Evolutionary conservation across 2,888 invertebrate species (phyloP), one percentile per base, ranked within the genome.

Genomic region (Desoria tigrina): DNA sequence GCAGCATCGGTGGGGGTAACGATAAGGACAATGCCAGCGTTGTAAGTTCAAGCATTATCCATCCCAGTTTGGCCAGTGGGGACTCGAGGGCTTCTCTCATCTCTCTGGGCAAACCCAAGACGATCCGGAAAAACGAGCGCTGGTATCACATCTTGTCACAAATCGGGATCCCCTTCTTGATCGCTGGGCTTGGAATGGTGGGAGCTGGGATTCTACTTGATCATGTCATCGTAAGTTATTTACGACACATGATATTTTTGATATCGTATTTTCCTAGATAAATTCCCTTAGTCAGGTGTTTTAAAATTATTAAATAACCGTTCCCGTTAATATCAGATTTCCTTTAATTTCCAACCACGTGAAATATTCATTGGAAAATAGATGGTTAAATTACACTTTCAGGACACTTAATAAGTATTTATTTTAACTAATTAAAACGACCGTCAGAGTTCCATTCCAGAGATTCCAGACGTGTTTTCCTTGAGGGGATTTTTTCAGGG

Each of bases 101-200:
- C 28, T 69, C 69, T 39, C 50, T 66, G 57, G 63, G 60, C 2
- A 65, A 63, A 2, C 16, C 21, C 1, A 54, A 24, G 18, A 27
- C n/a, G 14, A 28, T 28, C n/a, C 28, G 32, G 7, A 60, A 49
- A 28, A 28, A 64, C 18, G 72, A 72, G 55, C 37, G 64, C 24
- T 72, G 72, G 72, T 54, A 57, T 16, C 54, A 58, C 16, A 69
- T 72, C 28, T 37, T 72, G 26, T 42, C 60, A 1, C 69, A 72
- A 26, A 66, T 72, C 28, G 68, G 64, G 21, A 27, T 69, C 18
- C 72, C 72, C 27, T 72, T 69, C 28, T 61, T 72, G 21, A 66
- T 72, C 32, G 72, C 72, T 50, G 72, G 72, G 50, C 42, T 72
- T 18, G 72, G 72, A 14, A 72, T 72, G 72, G 72, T 72, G 26